These are phyloP conservation scores for Gadopsis marmoratus DNA, from an alignment of 2,797 vertebrate genomes.

Conservation along the genomic window DNA sequence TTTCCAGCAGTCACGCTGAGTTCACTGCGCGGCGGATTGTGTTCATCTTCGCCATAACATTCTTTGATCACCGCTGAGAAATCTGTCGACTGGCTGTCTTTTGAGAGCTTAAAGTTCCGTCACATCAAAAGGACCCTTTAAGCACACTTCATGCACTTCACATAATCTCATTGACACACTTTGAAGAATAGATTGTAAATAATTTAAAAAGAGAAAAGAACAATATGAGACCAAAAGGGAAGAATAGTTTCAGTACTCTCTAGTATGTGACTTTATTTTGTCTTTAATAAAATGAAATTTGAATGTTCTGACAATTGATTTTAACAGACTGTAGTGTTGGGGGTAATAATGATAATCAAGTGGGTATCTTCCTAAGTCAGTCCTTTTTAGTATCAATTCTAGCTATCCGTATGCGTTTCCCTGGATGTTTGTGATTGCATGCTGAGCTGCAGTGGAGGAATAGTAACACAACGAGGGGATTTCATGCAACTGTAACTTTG, in stretches of 20 bases:
- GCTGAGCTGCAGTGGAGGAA: no score
- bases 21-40: neutral
- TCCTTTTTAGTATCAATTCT: no score
- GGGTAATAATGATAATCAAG: neutral
- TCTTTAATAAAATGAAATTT: neutral
- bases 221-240: neutral
- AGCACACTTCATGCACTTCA: constrained; percentile 24
- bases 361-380: no score
- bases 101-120: constrained; percentile 14
- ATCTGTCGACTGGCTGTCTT: constrained; percentile 12
- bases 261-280: neutral
- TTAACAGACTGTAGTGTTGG: neutral
- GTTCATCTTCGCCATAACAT: neutral
- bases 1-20: neutral
- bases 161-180: constrained; percentile 44
- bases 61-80: constrained; percentile 51
- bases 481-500: neutral
- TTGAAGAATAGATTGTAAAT: constrained; percentile 40
- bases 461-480: no score
- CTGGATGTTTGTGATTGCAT: no score
- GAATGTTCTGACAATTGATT: neutral
- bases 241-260: neutral
- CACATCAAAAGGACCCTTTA: constrained; percentile 48
- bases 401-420: no score
- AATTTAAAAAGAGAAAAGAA: constrained; percentile 18